Conservation (phyloP, 2,797 vertebrate species). For the Sciurus carolinensis region DNA sequence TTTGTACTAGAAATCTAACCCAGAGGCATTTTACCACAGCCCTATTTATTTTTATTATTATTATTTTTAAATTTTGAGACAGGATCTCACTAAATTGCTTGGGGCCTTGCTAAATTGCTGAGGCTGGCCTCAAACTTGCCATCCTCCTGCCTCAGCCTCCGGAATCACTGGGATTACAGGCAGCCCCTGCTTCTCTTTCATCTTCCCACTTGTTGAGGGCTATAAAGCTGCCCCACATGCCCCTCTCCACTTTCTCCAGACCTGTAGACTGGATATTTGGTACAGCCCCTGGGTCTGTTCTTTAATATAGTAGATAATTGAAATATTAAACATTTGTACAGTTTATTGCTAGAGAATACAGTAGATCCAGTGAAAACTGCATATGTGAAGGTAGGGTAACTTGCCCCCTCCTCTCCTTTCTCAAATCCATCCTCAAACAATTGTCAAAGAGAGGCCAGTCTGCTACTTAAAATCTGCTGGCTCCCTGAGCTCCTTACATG, state of each 20-base stretch:
- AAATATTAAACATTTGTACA: neutral
- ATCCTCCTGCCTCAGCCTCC: no score
- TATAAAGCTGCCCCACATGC: accelerated
- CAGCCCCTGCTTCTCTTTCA: neutral
- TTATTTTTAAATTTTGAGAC: no score
- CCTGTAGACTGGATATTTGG: neutral
- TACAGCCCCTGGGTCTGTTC: neutral
- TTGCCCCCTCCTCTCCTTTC: neutral
- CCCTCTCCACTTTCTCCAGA: neutral
- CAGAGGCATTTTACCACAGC: no score
- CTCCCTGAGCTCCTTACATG: neutral
- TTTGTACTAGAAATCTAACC: no score
- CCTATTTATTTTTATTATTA: no score
- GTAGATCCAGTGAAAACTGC: neutral
- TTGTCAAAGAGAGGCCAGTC: neutral
- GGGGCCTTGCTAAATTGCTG: no score
- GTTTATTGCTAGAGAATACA: neutral
- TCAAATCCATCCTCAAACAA: neutral
- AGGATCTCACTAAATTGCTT: no score
- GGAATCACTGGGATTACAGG: no score
- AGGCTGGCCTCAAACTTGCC: no score
- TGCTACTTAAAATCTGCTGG: neutral
- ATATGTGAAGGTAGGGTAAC: neutral
- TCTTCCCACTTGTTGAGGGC: neutral
- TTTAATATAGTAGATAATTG: neutral